These are phyloP conservation scores for Varanus komodoensis DNA, from an alignment of 2,113 vertebrate genomes.

Conservation along the genomic window DNA sequence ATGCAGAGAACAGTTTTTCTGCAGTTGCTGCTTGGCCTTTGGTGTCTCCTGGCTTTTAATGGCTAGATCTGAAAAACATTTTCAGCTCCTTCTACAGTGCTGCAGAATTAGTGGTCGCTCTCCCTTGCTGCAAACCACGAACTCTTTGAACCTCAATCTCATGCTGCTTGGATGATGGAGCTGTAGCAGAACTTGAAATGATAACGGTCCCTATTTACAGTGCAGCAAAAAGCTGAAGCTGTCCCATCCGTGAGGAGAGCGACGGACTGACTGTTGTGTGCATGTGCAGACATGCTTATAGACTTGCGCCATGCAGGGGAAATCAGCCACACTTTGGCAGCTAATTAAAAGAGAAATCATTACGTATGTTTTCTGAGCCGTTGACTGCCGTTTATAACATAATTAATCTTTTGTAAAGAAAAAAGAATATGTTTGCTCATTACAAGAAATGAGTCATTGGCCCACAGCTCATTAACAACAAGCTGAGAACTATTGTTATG, in stretches of 20 bases:
- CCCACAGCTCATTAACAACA: slow-evolving; percentile 18
- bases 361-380: neutral
- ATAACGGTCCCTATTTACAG: neutral
- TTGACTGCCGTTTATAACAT: slow-evolving; percentile 21
- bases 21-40: slow-evolving; percentile 20
- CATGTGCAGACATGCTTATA: neutral
- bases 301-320: neutral
- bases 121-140: slow-evolving; percentile 7
- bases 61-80: slow-evolving; percentile 17
- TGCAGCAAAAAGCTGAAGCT: neutral
- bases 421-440: slow-evolving; percentile 16
- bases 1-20: slow-evolving; percentile 22
- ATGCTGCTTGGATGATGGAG: neutral
- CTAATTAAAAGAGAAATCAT: slow-evolving; percentile 28
- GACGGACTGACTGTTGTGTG: neutral
- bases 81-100: slow-evolving; percentile 29
- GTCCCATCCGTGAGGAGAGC: neutral
- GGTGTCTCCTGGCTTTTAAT: neutral
- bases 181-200: slow-evolving; percentile 26
- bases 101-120: neutral
- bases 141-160: slow-evolving; percentile 22
- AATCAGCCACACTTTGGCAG: slow-evolving; percentile 17
- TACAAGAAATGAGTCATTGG: slow-evolving; percentile 7
- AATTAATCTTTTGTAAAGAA: slow-evolving; percentile 9
- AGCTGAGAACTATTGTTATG: neutral